Percentiles rank a stretch among this genome's conserved stretches.
Evolutionary conservation across 2,888 invertebrate species (phyloP).

Genomic region (Drosophila leonis): DNA sequence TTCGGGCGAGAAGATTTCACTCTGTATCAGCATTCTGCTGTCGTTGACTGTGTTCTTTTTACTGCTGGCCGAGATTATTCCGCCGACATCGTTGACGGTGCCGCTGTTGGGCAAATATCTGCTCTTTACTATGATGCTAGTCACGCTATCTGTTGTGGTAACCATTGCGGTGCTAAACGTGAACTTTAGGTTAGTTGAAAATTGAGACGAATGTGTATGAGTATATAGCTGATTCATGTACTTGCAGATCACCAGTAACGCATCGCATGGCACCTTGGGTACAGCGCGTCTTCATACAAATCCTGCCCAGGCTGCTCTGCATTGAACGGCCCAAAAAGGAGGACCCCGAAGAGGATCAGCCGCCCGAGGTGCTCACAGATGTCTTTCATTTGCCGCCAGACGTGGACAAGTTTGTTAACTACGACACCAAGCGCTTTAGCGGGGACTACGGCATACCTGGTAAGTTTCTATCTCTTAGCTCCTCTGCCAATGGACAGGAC

Average conservation of each 20-base stretch:
- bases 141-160: constrained; percentile 96
- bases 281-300: constrained; percentile 93
- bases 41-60: constrained; percentile 98
- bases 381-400: constrained; percentile 90
- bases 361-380: constrained; percentile 91
- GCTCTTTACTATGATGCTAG: constrained; percentile 97
- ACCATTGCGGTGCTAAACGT: constrained; percentile 97
- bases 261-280: constrained; percentile 97
- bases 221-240: no score
- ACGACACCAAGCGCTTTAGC: constrained; percentile 88
- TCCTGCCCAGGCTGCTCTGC: constrained; percentile 93
- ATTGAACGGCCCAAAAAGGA: constrained; percentile 95
- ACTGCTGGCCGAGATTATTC: constrained; percentile 96
- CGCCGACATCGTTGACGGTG: constrained; percentile 96
- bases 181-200: constrained; percentile 89
- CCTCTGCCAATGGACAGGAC: constrained; percentile 15
- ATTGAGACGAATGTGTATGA: fast-evolving
- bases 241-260: constrained; percentile 92
- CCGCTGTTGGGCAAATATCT: constrained; percentile 96
- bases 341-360: constrained; percentile 88
- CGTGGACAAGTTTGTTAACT: constrained; percentile 88
- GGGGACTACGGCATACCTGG: constrained; percentile 91
- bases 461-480: constrained; percentile 58
- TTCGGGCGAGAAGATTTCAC: constrained; percentile 98
- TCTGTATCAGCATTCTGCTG: constrained; percentile 96